Percentiles rank a stretch among this genome's conserved stretches.
Evolutionary conservation across 2,888 invertebrate genomes (phyloP).

Genomic region (Cataglyphis rosenhaueri): DNA sequence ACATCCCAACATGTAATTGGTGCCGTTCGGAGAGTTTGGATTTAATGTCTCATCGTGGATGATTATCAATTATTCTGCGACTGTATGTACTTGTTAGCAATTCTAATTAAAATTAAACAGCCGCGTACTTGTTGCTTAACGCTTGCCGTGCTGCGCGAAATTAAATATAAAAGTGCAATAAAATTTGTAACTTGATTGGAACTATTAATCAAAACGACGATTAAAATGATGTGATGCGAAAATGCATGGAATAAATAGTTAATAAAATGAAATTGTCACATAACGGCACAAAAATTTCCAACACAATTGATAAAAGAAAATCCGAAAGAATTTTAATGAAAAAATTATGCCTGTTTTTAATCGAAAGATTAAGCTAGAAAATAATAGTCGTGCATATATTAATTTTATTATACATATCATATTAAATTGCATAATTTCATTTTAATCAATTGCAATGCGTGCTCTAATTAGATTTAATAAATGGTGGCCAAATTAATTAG

Average conservation of each 20-base stretch:
- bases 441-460: not conserved
- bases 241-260: not conserved
- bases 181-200: not conserved
- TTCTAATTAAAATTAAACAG: slow-evolving; percentile 37
- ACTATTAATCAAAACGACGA: not conserved
- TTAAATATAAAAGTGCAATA: not conserved
- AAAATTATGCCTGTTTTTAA: not conserved
- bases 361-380: not conserved
- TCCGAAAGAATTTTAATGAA: not conserved
- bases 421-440: not conserved
- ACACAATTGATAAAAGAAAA: not conserved
- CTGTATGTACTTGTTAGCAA: slow-evolving; percentile 2
- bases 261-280: not conserved
- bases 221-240: not conserved
- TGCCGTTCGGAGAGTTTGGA: not conserved
- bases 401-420: not conserved
- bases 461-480: slow-evolving; percentile 7
- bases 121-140: not conserved
- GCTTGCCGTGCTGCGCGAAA: not conserved
- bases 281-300: not conserved
- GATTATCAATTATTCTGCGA: not conserved
- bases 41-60: not conserved
- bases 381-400: not conserved
- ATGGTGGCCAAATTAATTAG: slow-evolving; percentile 17
- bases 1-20: not conserved